A percentile compares a stretch with the other conserved stretches of the same genome.
phyloP scores from a whole-genome alignment of 2,888 invertebrate genomes.

The Caenorhabditis imperialis region DNA sequence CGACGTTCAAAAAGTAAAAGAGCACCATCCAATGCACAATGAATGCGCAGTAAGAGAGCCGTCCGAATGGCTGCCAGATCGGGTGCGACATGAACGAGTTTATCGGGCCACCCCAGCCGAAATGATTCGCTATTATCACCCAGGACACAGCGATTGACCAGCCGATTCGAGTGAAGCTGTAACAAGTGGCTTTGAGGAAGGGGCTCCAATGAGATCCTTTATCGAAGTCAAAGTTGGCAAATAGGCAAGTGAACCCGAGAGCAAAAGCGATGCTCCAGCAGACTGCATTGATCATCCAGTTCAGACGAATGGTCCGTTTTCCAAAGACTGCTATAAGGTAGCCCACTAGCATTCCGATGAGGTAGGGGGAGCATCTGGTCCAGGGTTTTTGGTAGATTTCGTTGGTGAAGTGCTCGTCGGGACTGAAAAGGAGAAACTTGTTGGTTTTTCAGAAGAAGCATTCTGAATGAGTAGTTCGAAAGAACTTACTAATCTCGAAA shows the following conservation, averaged over 20 bases:
- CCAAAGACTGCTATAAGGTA: constrained; percentile 64
- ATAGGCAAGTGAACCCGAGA: constrained; percentile 40
- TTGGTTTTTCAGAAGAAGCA: too few relatives aligned
- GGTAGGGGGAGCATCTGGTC: constrained; percentile 78
- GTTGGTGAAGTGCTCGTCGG: constrained; percentile 11
- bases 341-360: constrained; percentile 78
- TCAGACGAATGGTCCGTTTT: constrained; percentile 34
- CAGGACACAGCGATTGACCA: constrained; percentile 79
- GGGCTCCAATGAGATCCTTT: constrained; percentile 38
- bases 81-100: constrained; percentile 66
- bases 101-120: constrained; percentile 79
- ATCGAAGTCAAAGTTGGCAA: constrained; percentile 41
- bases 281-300: constrained; percentile 25
- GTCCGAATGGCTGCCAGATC: constrained; percentile 85
- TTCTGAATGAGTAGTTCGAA: too few relatives aligned
- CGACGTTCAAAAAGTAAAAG: constrained; percentile 48
- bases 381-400: constrained; percentile 31
- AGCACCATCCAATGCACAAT: constrained; percentile 80
- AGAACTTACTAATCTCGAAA: too few relatives aligned
- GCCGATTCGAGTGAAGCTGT: constrained; percentile 72
- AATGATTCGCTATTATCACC: constrained; percentile 79
- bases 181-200: constrained; percentile 40
- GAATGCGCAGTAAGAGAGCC: constrained; percentile 93
- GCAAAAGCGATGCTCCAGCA: constrained; percentile 41
- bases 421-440: too few relatives aligned